Evolutionary conservation across 2,113 vertebrate genomes (phyloP).

Genomic region (Dasyornis broadbenti): DNA sequence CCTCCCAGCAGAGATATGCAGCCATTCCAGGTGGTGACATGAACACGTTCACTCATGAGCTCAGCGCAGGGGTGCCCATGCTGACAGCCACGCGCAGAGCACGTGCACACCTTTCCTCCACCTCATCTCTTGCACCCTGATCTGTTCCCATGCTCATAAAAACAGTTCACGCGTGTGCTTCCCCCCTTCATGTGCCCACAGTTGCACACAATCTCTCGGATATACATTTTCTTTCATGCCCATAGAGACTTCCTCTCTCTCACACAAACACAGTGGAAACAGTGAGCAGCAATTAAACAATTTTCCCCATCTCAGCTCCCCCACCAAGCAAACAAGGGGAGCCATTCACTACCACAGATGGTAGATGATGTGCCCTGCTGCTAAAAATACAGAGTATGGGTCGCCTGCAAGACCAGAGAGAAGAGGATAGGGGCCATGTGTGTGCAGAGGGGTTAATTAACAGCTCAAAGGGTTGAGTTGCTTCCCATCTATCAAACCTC

Average conservation of each 20-base stretch:
- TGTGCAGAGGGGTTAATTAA: slow-evolving; percentile 61
- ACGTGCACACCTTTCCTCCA: neutral
- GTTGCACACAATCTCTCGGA: neutral
- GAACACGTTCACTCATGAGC: neutral
- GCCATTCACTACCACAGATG: slow-evolving; percentile 26
- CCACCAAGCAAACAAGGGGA: slow-evolving; percentile 16
- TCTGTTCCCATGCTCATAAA: neutral
- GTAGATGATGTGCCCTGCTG: slow-evolving; percentile 27
- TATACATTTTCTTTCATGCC: neutral
- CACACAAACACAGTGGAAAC: neutral
- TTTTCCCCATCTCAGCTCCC: slow-evolving; percentile 25
- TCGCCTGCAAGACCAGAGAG: neutral
- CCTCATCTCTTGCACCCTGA: neutral
- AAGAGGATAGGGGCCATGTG: slow-evolving; percentile 10
- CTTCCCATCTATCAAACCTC: slow-evolving; percentile 56
- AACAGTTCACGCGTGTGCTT: neutral
- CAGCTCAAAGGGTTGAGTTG: slow-evolving; percentile 61
- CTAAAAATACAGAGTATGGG: slow-evolving; percentile 39
- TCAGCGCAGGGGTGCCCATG: rapidly evolving
- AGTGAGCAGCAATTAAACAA: slow-evolving; percentile 32
- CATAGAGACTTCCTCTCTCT: neutral
- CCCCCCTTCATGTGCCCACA: neutral
- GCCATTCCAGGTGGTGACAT: neutral
- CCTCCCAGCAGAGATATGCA: neutral
- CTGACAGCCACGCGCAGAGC: rapidly evolving